Conservation (phyloP, 2,797 vertebrate species). For the Protonibea diacanthus region DNA sequence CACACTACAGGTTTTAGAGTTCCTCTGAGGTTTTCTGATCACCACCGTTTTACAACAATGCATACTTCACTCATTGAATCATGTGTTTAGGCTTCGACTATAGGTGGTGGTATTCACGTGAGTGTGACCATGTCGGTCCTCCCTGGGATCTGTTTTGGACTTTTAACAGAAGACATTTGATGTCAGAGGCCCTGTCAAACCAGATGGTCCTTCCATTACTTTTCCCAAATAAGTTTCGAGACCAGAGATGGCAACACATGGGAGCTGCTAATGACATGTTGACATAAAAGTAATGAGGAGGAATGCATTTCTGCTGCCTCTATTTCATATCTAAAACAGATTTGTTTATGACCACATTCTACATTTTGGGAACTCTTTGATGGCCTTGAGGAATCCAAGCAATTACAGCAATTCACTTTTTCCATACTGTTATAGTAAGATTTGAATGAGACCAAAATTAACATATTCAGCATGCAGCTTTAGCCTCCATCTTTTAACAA, state of each 20-base stretch:
- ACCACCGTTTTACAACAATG: conserved; percentile 66
- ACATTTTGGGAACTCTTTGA: conserved; percentile 31
- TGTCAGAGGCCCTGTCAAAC: conserved; percentile 63
- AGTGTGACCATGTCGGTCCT: conserved; percentile 56
- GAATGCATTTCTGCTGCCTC: conserved; percentile 59
- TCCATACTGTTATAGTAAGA: background rate
- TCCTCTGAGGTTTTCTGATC: conserved; percentile 62
- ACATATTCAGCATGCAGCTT: background rate
- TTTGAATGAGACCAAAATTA: background rate
- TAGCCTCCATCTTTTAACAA: too few species aligned
- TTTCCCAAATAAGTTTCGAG: conserved; percentile 55
- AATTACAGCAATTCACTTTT: conserved; percentile 10
- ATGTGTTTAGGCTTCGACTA: conserved; percentile 60
- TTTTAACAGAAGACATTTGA: conserved; percentile 66
- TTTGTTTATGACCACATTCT: conserved; percentile 58
- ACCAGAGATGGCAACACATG: conserved; percentile 59
- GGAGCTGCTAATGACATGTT: conserved; percentile 68
- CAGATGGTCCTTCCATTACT: conserved; percentile 71
- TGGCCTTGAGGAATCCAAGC: conserved; percentile 21
- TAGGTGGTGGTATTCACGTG: conserved; percentile 58
- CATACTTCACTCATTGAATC: conserved; percentile 65
- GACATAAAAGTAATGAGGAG: conserved; percentile 53
- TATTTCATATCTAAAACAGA: conserved; percentile 61
- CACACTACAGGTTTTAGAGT: conserved; percentile 54
- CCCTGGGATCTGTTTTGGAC: conserved; percentile 51